Evolutionary conservation across 2,797 vertebrate genomes (phyloP), one percentile per base, ranked within the genome.

Genomic region (Myotis myotis): DNA sequence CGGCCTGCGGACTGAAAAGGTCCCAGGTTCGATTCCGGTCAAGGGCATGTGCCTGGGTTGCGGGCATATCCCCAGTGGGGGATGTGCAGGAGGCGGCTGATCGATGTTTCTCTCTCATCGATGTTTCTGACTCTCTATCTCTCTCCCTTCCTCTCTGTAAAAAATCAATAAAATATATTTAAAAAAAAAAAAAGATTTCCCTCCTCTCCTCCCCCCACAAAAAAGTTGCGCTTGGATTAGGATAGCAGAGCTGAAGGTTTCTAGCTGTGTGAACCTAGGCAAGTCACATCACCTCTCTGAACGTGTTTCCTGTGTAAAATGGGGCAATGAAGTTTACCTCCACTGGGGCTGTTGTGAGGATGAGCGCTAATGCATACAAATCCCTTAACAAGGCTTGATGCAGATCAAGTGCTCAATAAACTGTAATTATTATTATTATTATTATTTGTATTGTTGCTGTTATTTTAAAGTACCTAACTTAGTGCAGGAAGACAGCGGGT

Each of bases 241-340:
- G 47, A 30, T 71, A 71, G 41, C 8, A 0, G 71, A 83, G n/a
- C 28, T 30, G 60, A 62, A 62, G 60, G 60, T 89, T 82, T 70
- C 51, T 44, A 80, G 70, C 55, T 82, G 11, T 33, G 55, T 75
- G 49, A 74, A 79, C 74, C 49, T 28, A 8, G n/a, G 36, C 41
- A 85, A 87, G 72, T 79, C 53, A 86, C 10, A 44, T 53, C 55
- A 80, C 44, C 33, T 76, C 38, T 92, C 81, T 75, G 66, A 87
- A 80, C 53, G 60, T 57, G 81, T 79, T 95, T 93, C 82, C 88
- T 62, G 22, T 71, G 41, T 84, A 79, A 86, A 96, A 64, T 41
- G 23, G n/a, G 51, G 38, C 74, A 71, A 53, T 57, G 22, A 75
- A 33, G 11, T 85, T 83, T 72, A 66, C 53, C 4, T 75, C 19